Percentiles rank a stretch among this genome's conserved stretches.
These are phyloP conservation scores for Phalacrocorax carbo DNA, from an alignment of 2,113 vertebrate genomes.

Conservation along the genomic window DNA sequence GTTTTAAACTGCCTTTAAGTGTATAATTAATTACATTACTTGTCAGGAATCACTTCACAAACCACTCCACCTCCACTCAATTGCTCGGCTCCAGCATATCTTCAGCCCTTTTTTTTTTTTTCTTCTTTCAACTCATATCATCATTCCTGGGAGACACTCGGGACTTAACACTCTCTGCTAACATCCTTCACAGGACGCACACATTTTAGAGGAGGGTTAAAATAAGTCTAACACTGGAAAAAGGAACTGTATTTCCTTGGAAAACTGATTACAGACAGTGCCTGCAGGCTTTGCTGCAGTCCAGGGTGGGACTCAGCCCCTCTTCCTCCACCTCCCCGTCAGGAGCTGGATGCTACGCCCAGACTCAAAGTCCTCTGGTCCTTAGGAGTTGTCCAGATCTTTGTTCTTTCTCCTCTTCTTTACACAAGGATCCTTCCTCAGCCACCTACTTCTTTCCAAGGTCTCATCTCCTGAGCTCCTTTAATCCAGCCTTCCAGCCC, in stretches of 20 bases:
- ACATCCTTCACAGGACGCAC: not conserved
- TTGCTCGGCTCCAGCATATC: not conserved
- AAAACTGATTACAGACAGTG: not conserved
- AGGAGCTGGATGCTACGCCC: rapidly evolving
- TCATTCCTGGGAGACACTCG: not conserved
- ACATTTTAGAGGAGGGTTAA: not conserved
- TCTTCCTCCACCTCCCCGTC: not conserved
- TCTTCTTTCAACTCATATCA: not conserved
- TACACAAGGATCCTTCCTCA: not conserved
- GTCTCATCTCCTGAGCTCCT: not conserved
- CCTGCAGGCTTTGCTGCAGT: not conserved
- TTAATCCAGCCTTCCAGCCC: not conserved
- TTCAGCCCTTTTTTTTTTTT: not conserved
- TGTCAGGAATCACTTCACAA: slow-evolving; percentile 21
- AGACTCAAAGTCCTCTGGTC: not conserved
- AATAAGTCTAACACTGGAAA: not conserved
- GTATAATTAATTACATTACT: slow-evolving; percentile 11
- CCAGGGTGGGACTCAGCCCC: rapidly evolving
- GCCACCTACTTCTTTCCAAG: not conserved
- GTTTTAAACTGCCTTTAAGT: slow-evolving; percentile 6
- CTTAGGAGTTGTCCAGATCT: rapidly evolving
- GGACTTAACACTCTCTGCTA: not conserved
- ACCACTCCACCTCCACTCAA: not conserved
- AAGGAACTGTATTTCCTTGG: not conserved
- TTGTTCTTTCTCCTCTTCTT: not conserved